These are phyloP conservation scores for Trachythela sp. DNA, from an alignment of 64 coral and sea anemone species.

Conservation along the genomic window DNA sequence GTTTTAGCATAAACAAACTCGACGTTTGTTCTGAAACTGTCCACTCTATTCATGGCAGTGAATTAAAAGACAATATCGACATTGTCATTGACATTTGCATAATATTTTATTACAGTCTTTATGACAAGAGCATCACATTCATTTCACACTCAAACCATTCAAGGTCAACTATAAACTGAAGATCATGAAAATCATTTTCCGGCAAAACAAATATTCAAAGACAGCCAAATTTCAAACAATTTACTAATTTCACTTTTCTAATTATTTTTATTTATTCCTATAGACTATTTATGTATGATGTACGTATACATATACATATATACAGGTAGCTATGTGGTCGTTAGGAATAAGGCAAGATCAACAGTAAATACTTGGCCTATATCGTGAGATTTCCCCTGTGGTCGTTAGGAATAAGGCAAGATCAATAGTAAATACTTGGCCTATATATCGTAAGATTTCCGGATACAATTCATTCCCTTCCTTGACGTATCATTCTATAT, in stretches of 20 bases:
- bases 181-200: background rate
- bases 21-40: no score
- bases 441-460: background rate
- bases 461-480: background rate
- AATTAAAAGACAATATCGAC: background rate
- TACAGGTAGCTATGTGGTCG: no score
- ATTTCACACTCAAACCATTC: background rate
- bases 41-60: no score
- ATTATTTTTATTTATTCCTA: background rate
- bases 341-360: no score
- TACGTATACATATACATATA: no score
- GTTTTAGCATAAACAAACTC: no score
- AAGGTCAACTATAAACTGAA: background rate
- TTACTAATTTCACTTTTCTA: background rate
- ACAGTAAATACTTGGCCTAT: background rate
- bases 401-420: no score
- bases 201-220: no score
- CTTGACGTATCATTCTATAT: background rate
- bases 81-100: background rate
- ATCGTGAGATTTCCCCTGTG: background rate
- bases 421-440: background rate
- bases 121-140: background rate
- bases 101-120: background rate
- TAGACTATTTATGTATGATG: no score
- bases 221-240: no score